Conservation (phyloP, 2,888 invertebrate genomes). For the Microplitis manilae region DNA sequence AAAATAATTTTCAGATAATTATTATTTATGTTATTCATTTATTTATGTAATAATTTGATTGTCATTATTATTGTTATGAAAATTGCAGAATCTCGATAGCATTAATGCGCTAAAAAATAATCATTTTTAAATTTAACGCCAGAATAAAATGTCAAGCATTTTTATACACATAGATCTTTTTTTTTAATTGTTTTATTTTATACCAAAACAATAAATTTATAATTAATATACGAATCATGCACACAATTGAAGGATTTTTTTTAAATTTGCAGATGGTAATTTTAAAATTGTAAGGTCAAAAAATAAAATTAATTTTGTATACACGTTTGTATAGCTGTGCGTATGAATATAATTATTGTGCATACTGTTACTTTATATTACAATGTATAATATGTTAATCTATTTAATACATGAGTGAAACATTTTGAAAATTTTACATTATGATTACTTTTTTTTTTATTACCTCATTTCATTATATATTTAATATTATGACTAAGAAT, state of each 20-base stretch:
- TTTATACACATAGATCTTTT: background rate
- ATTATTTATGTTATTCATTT: background rate
- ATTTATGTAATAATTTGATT: background rate
- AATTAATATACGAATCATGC: background rate
- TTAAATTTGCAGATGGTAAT: background rate
- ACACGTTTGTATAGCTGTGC: constrained; percentile 40
- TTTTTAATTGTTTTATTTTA: background rate
- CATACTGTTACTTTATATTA: constrained; percentile 60
- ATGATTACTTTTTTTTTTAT: background rate
- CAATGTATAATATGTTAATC: constrained; percentile 60
- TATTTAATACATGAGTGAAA: constrained; percentile 63
- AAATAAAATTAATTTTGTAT: constrained; percentile 35
- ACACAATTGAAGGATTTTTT: background rate
- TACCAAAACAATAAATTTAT: background rate
- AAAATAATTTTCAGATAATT: background rate
- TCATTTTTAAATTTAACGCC: background rate
- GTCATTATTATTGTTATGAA: background rate
- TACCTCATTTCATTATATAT: background rate
- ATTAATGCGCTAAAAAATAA: background rate
- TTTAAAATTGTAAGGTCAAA: background rate
- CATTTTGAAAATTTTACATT: constrained; percentile 55
- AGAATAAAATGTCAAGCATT: background rate
- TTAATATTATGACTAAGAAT: background rate
- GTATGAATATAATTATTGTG: constrained; percentile 55
- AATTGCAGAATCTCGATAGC: background rate